These are phyloP conservation scores for Sipha flava DNA, from an alignment of 1,140 invertebrate genomes.

Conservation along the genomic window DNA sequence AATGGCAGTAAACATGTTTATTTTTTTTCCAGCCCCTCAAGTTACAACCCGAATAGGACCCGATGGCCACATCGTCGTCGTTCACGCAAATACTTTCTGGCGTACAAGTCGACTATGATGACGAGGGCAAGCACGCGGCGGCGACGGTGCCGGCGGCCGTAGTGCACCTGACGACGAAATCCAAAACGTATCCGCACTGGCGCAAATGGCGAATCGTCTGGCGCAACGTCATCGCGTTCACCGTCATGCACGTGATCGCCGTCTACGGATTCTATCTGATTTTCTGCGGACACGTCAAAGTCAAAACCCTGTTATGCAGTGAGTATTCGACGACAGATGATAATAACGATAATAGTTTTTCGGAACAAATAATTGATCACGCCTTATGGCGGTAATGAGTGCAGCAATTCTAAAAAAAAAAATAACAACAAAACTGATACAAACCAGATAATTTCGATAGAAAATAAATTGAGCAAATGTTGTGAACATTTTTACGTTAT, in stretches of 20 bases:
- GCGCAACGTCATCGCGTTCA: conserved; percentile 61
- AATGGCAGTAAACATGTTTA: no score
- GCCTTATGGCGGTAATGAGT: no score
- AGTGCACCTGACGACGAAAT: neutral
- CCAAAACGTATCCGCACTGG: neutral
- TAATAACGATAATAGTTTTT: neutral
- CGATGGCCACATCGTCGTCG: neutral
- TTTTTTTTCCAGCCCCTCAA: no score
- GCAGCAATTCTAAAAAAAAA: no score
- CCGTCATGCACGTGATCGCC: conserved; percentile 53
- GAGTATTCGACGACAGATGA: neutral
- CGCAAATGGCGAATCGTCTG: conserved; percentile 59
- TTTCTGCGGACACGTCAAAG: conserved; percentile 36
- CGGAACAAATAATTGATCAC: no score
- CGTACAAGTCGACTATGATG: neutral
- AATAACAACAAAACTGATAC: no score
- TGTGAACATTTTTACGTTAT: no score
- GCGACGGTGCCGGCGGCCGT: conserved; percentile 46
- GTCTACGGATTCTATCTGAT: conserved; percentile 56
- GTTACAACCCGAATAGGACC: neutral
- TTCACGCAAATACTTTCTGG: neutral
- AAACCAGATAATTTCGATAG: no score
- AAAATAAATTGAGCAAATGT: no score
- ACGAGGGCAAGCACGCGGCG: neutral
- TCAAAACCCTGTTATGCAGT: neutral